phyloP scores from a whole-genome alignment of 2,888 invertebrate species.

The Rhingia campestris region DNA sequence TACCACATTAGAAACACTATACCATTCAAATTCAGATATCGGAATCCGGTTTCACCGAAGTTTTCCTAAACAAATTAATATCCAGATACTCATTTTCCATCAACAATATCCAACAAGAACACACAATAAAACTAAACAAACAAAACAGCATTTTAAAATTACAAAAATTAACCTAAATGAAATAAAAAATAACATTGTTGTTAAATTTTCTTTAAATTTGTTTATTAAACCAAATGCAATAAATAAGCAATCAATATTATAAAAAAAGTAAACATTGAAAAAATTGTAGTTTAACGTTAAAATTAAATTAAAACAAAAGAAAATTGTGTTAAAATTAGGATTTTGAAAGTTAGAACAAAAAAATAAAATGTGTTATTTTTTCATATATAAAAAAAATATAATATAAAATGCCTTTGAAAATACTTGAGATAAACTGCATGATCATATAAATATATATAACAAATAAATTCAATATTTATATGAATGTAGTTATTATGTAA shows the following conservation, averaged over 20 bases:
- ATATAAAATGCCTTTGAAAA: constrained; percentile 71
- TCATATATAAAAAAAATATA: constrained; percentile 41
- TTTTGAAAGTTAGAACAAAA: constrained; percentile 50
- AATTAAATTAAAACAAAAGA: constrained; percentile 17
- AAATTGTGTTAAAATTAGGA: constrained; percentile 45
- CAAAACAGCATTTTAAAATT: constrained; percentile 12
- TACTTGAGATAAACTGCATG: constrained; percentile 67
- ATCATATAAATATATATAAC: constrained; percentile 37
- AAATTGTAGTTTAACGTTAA: constrained; percentile 31
- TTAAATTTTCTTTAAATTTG: constrained; percentile 6
- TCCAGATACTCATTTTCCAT: constrained; percentile 19
- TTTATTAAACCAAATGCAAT: constrained; percentile 58
- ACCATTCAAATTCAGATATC: constrained; percentile 49
- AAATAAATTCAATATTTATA: constrained; percentile 32
- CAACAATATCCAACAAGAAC: constrained; percentile 33
- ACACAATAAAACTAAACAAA: constrained; percentile 24
- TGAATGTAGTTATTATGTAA: constrained; percentile 42
- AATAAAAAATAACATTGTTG: constrained; percentile 9
- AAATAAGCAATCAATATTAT: constrained; percentile 64
- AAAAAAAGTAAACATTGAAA: constrained; percentile 22
- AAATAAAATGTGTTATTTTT: constrained; percentile 59
- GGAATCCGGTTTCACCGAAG: constrained; percentile 67
- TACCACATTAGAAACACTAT: constrained; percentile 50
- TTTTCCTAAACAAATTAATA: constrained; percentile 31
- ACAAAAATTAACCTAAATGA: constrained; percentile 6